Percentiles rank a stretch among this genome's conserved stretches.
phyloP scores from a whole-genome alignment of 2,888 invertebrate species.

The Dicyrtomina minuta region DNA sequence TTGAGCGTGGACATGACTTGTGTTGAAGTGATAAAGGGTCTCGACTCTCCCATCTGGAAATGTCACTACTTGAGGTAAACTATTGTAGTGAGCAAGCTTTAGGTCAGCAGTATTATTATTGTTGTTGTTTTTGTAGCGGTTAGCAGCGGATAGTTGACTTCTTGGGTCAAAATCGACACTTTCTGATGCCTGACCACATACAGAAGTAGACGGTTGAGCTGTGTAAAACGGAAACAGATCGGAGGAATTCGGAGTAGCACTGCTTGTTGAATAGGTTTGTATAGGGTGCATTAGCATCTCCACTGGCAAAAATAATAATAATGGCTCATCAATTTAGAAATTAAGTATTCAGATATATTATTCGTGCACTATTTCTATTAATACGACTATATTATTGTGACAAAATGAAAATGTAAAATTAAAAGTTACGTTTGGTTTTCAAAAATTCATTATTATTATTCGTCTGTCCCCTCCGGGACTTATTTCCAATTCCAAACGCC shows the following conservation, averaged over 20 bases:
- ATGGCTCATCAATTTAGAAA: too few relatives aligned
- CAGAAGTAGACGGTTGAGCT: neutral
- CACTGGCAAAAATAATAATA: constrained; percentile 1
- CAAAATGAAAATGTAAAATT: too few relatives aligned
- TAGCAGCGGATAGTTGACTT: neutral
- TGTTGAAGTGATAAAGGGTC: constrained; percentile 26
- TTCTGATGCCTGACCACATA: neutral
- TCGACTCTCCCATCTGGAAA: constrained; percentile 19
- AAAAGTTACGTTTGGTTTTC: constrained; percentile 24
- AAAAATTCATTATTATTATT: constrained; percentile 9
- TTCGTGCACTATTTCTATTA: too few relatives aligned
- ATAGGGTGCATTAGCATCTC: constrained; percentile 30
- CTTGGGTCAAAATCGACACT: neutral
- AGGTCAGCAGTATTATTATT: neutral
- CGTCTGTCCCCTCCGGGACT: neutral
- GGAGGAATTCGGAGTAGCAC: constrained; percentile 23
- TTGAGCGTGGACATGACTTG: constrained; percentile 23
- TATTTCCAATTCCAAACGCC: neutral
- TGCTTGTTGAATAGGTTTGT: constrained; percentile 21
- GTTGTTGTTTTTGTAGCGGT: neutral
- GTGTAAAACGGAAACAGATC: constrained; percentile 19
- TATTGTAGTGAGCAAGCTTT: constrained; percentile 28
- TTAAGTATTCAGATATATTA: too few relatives aligned
- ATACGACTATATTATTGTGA: too few relatives aligned
- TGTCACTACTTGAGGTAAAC: constrained; percentile 25